These are phyloP conservation scores for Drosophila kambysellisi DNA, from an alignment of 2,888 invertebrate species.

Conservation along the genomic window DNA sequence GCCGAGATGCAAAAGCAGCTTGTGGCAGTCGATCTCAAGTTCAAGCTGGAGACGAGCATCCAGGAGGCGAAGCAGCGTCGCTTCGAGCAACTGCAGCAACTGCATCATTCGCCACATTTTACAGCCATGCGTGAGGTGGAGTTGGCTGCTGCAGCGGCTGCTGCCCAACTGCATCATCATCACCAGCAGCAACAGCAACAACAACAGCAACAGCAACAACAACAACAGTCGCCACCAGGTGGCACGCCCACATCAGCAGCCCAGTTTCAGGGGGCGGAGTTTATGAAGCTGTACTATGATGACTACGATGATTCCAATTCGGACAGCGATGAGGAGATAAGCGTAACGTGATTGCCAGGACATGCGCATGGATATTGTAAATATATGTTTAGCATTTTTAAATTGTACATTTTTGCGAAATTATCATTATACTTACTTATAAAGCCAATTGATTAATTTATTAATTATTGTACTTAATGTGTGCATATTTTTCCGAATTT, in stretches of 20 bases:
- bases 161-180: constrained; percentile 80
- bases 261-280: constrained; percentile 80
- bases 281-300: constrained; percentile 85
- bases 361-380: constrained; percentile 47
- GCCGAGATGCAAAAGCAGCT: constrained; percentile 84
- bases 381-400: constrained; percentile 61
- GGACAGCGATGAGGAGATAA: constrained; percentile 93
- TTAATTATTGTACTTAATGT: constrained; percentile 61
- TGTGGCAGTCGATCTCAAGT: constrained; percentile 83
- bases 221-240: constrained; percentile 41
- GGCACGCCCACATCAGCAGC: constrained; percentile 33
- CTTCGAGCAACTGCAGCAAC: constrained; percentile 73
- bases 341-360: constrained; percentile 91
- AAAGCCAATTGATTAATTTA: constrained; percentile 53
- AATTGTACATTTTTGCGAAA: constrained; percentile 66
- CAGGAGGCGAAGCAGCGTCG: constrained; percentile 81
- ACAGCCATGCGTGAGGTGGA: constrained; percentile 74
- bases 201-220: constrained; percentile 58
- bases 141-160: constrained; percentile 67
- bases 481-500: constrained; percentile 80
- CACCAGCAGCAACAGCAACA: constrained; percentile 80
- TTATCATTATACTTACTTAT: constrained; percentile 45
- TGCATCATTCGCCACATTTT: constrained; percentile 71
- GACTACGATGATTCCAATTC: constrained; percentile 86
- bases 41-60: constrained; percentile 82